A percentile compares a stretch with the other conserved stretches of the same genome.
phyloP scores from a whole-genome alignment of 1,140 invertebrate species.

The Formica selysi region DNA sequence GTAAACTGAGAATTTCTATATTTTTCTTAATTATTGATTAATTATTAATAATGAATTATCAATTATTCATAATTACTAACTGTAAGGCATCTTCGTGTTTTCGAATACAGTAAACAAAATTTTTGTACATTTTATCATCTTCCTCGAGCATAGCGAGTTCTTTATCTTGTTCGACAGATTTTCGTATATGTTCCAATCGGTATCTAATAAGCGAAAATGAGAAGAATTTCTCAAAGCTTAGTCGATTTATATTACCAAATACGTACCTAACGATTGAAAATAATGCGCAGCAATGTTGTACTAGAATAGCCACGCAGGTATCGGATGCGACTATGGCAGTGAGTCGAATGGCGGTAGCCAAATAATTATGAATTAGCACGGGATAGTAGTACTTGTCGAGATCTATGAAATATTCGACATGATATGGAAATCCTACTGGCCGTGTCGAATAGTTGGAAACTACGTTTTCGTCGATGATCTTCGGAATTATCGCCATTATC shows the following conservation, averaged over 20 bases:
- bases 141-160: neutral
- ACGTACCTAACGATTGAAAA: conserved; percentile 69
- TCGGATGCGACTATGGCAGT: conserved; percentile 67
- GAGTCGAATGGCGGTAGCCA: conserved; percentile 56
- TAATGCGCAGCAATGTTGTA: conserved; percentile 70
- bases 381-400: conserved; percentile 69
- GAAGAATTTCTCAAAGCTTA: neutral
- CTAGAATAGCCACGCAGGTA: conserved; percentile 59
- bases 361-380: conserved; percentile 67
- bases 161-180: conserved; percentile 34
- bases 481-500: conserved; percentile 11
- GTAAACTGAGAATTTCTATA: neutral
- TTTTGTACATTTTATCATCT: conserved; percentile 28
- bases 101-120: conserved; percentile 34
- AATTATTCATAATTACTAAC: conserved; percentile 4
- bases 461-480: neutral
- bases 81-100: conserved; percentile 31
- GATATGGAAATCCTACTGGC: conserved; percentile 65
- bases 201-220: conserved; percentile 3
- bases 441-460: conserved; percentile 36
- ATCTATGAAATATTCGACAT: conserved; percentile 72
- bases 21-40: neutral
- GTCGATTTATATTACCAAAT: neutral
- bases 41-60: no score
- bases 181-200: conserved; percentile 20